These are phyloP conservation scores for Prionace glauca DNA, from an alignment of 2,797 vertebrate genomes.

Conservation along the genomic window DNA sequence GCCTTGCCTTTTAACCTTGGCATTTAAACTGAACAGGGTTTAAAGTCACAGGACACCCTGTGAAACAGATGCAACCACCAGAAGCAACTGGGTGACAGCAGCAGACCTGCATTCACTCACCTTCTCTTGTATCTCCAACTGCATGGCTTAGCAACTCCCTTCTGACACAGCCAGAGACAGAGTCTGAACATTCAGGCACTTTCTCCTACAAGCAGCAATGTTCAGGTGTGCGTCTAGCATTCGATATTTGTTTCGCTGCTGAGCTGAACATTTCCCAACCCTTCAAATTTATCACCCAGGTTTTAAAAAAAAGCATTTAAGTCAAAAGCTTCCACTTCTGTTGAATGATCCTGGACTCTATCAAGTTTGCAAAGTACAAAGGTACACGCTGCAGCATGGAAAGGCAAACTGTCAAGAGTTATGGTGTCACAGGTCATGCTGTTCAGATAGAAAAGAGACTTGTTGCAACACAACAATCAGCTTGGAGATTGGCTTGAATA, in stretches of 20 bases:
- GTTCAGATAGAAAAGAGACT: constrained; percentile 57
- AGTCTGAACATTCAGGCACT: neutral
- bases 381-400: constrained; percentile 58
- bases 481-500: constrained; percentile 14
- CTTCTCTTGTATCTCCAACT: neutral
- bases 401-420: constrained; percentile 55
- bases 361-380: constrained; percentile 79
- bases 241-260: neutral
- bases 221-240: neutral
- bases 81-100: neutral
- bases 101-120: neutral
- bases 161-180: neutral
- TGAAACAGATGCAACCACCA: neutral
- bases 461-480: constrained; percentile 48
- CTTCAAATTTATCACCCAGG: neutral
- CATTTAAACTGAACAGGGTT: neutral
- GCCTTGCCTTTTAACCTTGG: neutral
- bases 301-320: neutral
- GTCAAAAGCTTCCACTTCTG: neutral
- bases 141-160: neutral
- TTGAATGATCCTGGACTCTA: constrained; percentile 49
- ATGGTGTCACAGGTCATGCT: constrained; percentile 64
- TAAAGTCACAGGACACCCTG: neutral
- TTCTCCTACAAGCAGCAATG: neutral
- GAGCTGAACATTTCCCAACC: constrained; percentile 9